Evolutionary conservation across 2,797 vertebrate species (phyloP).

Genomic region (Peromyscus melanophrys): DNA sequence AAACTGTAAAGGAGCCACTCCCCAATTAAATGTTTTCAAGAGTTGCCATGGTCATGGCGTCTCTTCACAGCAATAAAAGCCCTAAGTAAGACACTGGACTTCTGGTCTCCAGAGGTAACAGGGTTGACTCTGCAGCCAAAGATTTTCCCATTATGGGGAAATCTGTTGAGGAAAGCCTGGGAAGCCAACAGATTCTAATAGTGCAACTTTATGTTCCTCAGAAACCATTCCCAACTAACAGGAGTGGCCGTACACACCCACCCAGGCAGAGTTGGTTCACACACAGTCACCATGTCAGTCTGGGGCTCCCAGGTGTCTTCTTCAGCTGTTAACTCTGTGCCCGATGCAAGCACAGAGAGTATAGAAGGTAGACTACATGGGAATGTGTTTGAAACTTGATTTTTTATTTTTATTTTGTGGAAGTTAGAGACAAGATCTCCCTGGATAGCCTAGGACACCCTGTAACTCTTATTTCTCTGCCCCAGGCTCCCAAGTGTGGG

Average conservation of each 20-base stretch:
- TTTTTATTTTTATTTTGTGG: background rate
- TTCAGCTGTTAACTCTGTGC: conserved; percentile 10
- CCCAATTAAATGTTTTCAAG: too few species aligned
- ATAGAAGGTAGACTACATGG: background rate
- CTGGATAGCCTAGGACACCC: background rate
- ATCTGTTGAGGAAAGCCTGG: background rate
- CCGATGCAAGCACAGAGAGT: conserved; percentile 41
- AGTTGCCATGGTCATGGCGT: too few species aligned
- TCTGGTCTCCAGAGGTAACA: background rate
- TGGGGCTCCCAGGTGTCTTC: conserved; percentile 31
- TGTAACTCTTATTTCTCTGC: background rate
- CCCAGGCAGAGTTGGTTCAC: too few species aligned
- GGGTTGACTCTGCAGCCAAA: background rate
- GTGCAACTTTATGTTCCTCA: conserved; percentile 64
- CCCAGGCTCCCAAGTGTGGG: background rate
- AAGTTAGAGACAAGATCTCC: background rate
- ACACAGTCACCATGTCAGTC: too few species aligned
- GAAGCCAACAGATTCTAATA: background rate
- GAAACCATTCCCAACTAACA: conserved; percentile 19
- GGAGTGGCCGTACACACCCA: background rate
- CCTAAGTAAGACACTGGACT: too few species aligned
- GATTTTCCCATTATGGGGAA: too few species aligned
- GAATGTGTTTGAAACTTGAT: background rate
- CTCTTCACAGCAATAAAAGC: too few species aligned
- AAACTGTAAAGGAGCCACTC: too few species aligned